phyloP scores from a whole-genome alignment of 1,140 invertebrate genomes.

The Zaprionus tsacasi region DNA sequence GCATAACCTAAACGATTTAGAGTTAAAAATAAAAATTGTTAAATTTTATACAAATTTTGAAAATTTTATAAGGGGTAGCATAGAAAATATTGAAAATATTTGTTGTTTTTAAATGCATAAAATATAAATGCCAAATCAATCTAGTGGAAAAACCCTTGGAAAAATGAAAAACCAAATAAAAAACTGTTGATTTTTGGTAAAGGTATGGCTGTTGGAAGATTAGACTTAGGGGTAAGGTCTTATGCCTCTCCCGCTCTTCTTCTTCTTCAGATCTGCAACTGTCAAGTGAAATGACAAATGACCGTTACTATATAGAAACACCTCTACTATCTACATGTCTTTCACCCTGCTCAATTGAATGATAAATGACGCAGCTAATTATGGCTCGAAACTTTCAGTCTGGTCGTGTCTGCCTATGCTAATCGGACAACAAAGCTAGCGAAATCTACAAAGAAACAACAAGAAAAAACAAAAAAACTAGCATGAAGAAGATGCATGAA shows the following conservation, averaged over 20 bases:
- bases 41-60: too few relatives aligned
- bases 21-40: too few relatives aligned
- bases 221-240: too few relatives aligned
- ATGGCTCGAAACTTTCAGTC: slow-evolving; percentile 35
- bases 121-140: too few relatives aligned
- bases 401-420: slow-evolving; percentile 45
- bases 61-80: too few relatives aligned
- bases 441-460: neutral
- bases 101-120: too few relatives aligned
- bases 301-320: neutral
- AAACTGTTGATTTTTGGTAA: neutral
- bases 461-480: slow-evolving; percentile 13
- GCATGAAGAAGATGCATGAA: slow-evolving; percentile 11
- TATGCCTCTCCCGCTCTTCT: neutral
- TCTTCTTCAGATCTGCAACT: neutral
- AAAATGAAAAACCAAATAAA: neutral
- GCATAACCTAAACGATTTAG: too few relatives aligned
- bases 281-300: slow-evolving; percentile 14
- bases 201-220: neutral
- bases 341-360: slow-evolving; percentile 26
- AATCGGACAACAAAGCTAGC: slow-evolving; percentile 52
- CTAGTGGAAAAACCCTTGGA: too few relatives aligned
- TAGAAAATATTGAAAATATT: too few relatives aligned
- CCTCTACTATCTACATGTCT: slow-evolving; percentile 6
- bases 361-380: slow-evolving; percentile 69